phyloP scores from a whole-genome alignment of 2,888 invertebrate species.

The Aradus depressus region DNA sequence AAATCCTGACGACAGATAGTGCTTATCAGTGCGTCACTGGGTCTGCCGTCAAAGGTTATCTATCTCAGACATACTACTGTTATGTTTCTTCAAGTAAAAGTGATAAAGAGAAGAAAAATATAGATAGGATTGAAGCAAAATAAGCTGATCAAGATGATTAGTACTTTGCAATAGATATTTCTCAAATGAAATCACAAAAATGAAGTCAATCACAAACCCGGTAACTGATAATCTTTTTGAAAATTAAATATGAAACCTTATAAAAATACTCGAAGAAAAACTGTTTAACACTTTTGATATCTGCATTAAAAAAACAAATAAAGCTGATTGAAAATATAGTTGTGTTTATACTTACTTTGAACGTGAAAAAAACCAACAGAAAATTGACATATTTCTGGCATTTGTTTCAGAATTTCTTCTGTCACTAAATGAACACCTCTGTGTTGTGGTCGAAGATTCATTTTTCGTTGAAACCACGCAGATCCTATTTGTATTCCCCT shows the following conservation, averaged over 20 bases:
- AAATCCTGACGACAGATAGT: no score
- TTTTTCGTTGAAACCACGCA: constrained; percentile 97
- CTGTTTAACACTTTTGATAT: neutral
- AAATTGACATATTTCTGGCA: constrained; percentile 88
- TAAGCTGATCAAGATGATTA: no score
- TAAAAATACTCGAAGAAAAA: no score
- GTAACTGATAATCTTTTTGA: no score
- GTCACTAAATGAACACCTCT: constrained; percentile 94
- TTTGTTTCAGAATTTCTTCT: constrained; percentile 88
- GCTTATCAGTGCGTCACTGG: no score
- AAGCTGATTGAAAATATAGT: neutral
- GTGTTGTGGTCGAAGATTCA: constrained; percentile 90
- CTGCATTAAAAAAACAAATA: neutral
- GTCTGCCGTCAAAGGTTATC: no score
- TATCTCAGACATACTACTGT: no score
- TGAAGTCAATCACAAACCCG: neutral
- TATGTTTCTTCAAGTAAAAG: no score
- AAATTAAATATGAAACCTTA: no score
- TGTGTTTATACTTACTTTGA: constrained; percentile 66
- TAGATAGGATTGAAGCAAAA: no score
- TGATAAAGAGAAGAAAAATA: no score
- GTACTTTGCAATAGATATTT: no score
- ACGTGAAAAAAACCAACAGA: constrained; percentile 92
- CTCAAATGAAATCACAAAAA: neutral
- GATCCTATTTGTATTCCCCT: constrained; percentile 89